phyloP scores from a whole-genome alignment of 2,113 vertebrate genomes.

The Athene noctua region DNA sequence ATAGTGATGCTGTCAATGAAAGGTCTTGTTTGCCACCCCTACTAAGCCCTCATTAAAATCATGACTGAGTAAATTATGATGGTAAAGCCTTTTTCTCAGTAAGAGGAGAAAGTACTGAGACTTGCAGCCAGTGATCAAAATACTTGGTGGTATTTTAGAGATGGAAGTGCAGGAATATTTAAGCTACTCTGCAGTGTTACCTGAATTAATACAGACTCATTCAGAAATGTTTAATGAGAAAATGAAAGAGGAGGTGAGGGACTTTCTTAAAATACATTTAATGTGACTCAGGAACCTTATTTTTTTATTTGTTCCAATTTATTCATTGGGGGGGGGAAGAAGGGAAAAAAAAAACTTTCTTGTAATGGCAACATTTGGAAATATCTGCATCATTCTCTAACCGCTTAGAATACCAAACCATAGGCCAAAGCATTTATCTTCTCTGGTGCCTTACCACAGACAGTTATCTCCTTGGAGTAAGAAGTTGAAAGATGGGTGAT shows the following conservation, averaged over 20 bases:
- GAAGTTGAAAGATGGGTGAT: constrained; percentile 84
- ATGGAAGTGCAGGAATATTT: constrained; percentile 62
- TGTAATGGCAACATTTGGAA: not conserved
- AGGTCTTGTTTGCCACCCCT: not conserved
- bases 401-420: not conserved
- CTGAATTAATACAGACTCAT: constrained; percentile 42
- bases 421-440: not conserved
- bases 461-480: constrained; percentile 86
- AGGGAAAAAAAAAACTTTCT: not conserved
- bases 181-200: not conserved
- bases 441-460: constrained; percentile 79
- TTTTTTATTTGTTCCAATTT: constrained; percentile 31
- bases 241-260: constrained; percentile 48
- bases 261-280: constrained; percentile 50
- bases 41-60: not conserved
- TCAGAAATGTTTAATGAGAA: constrained; percentile 65
- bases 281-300: constrained; percentile 52
- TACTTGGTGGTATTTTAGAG: constrained; percentile 45
- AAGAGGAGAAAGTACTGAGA: constrained; percentile 29
- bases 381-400: not conserved
- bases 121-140: constrained; percentile 45
- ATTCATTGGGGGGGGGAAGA: not conserved
- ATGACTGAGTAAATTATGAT: not conserved
- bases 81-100: not conserved
- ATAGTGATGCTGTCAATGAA: not conserved